These are phyloP conservation scores for Hycleus cichorii DNA, from an alignment of 1,140 invertebrate species.

Conservation along the genomic window DNA sequence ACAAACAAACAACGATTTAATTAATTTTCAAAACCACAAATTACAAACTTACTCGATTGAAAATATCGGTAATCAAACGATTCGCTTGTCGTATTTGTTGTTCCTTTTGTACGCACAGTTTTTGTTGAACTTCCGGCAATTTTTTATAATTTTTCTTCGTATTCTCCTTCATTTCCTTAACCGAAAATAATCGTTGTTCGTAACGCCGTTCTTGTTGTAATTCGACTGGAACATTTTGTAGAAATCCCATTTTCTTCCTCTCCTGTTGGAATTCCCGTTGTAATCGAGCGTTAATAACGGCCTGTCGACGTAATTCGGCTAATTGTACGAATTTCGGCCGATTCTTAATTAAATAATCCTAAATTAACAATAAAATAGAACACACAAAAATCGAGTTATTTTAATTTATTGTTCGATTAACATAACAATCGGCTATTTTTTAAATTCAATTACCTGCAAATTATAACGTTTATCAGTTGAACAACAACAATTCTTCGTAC, in stretches of 20 bases:
- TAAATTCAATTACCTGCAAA: slow-evolving; percentile 7
- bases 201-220: slow-evolving; percentile 11
- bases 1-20: slow-evolving; percentile 20
- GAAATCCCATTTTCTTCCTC: slow-evolving; percentile 27
- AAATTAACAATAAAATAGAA: slow-evolving; percentile 11
- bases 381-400: no score
- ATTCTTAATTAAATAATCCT: slow-evolving; percentile 35
- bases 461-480: not conserved
- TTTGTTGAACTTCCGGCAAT: slow-evolving; percentile 35
- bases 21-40: not conserved
- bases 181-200: slow-evolving; percentile 28
- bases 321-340: slow-evolving; percentile 32
- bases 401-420: not conserved
- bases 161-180: slow-evolving; percentile 35
- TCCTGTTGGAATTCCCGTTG: slow-evolving; percentile 31
- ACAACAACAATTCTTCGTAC: slow-evolving; percentile 6
- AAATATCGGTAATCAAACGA: slow-evolving; percentile 32
- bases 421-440: not conserved
- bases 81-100: slow-evolving; percentile 29
- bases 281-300: slow-evolving; percentile 27
- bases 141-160: slow-evolving; percentile 35
- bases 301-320: slow-evolving; percentile 33
- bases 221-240: slow-evolving; percentile 14
- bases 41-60: slow-evolving; percentile 31
- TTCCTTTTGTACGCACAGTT: slow-evolving; percentile 21